phyloP scores from a whole-genome alignment of 2,113 vertebrate species.

The rat (Rattus norvegicus) region DNA sequence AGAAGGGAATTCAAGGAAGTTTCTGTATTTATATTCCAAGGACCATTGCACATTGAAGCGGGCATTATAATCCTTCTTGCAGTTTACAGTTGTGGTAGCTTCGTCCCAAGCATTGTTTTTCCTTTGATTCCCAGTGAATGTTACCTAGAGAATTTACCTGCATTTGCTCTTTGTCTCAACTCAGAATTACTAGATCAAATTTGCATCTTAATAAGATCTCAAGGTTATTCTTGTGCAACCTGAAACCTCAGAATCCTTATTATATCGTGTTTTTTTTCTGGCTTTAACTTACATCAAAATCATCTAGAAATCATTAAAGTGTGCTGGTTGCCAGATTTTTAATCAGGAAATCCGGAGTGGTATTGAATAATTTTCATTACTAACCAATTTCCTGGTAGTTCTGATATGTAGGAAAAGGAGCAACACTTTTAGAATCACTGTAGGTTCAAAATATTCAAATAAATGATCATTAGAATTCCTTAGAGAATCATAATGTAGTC shows the following conservation, averaged over 20 bases:
- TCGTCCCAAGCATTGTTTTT: background rate
- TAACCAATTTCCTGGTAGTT: background rate
- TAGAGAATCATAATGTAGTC: background rate
- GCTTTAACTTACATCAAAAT: background rate
- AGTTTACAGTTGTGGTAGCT: background rate
- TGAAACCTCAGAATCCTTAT: background rate
- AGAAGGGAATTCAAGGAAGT: background rate
- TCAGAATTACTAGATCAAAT: constrained; percentile 14
- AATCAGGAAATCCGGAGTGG: background rate
- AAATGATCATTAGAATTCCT: background rate
- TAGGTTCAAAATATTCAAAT: constrained; percentile 26
- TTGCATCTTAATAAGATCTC: constrained; percentile 10
- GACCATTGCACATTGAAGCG: background rate
- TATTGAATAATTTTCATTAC: background rate
- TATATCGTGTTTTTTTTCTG: background rate
- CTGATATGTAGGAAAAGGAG: background rate
- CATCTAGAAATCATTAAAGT: background rate
- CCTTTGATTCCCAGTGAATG: background rate
- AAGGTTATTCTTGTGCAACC: background rate
- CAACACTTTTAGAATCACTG: background rate
- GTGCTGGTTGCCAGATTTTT: background rate
- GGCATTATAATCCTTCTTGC: background rate
- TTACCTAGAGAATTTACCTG: background rate
- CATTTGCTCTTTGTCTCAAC: background rate
- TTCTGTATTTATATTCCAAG: background rate